Conservation (phyloP, 30 jellyfish, hydroid and myxozoan genomes). For the Cassiopea andromeda region DNA sequence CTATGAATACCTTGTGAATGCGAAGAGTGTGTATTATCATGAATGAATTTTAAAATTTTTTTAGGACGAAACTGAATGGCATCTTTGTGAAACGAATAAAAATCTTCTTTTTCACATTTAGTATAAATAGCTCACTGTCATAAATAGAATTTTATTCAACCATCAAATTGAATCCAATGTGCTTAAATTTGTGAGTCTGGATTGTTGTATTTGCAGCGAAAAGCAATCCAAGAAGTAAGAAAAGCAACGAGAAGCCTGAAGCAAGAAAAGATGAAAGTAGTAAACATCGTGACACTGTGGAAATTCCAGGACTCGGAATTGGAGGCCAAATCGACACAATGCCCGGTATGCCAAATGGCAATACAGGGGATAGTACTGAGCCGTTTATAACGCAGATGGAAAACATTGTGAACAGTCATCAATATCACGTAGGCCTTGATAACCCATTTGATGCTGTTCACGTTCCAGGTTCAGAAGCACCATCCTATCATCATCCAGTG, state of each 20-base stretch:
- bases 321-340: slow-evolving; percentile 65
- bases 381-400: slow-evolving; percentile 60
- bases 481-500: slow-evolving; percentile 42
- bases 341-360: slow-evolving; percentile 55
- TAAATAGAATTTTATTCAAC: no score
- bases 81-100: no score
- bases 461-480: slow-evolving; percentile 52
- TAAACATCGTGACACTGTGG: slow-evolving; percentile 60
- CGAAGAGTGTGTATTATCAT: no score
- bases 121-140: no score
- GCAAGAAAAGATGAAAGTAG: slow-evolving; percentile 19
- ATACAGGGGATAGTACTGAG: slow-evolving; percentile 46
- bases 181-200: not conserved
- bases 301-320: slow-evolving; percentile 65
- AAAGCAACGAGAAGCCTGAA: no score
- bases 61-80: no score
- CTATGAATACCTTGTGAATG: no score
- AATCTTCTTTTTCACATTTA: no score
- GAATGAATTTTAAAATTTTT: no score
- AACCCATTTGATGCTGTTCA: slow-evolving; percentile 73
- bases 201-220: not conserved
- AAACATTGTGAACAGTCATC: slow-evolving; percentile 62
- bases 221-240: not conserved
- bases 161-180: no score
- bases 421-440: slow-evolving; percentile 73